These are phyloP conservation scores for Rhogogaster chlorosoma DNA, from an alignment of 2,888 invertebrate genomes.

Conservation along the genomic window DNA sequence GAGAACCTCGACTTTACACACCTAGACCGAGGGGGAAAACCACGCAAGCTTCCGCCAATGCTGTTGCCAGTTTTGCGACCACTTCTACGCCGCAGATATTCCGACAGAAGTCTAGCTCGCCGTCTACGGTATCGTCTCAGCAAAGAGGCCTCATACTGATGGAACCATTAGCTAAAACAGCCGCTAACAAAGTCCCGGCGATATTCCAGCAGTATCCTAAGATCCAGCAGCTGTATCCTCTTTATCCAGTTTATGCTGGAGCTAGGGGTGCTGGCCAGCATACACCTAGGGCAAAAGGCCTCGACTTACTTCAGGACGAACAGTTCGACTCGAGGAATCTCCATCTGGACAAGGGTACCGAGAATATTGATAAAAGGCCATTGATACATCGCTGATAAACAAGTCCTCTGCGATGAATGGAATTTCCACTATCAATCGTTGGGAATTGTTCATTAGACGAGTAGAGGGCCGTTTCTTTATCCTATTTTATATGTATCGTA, in stretches of 20 bases:
- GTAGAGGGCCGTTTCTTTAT: neutral
- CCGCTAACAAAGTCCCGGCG: conserved; percentile 82
- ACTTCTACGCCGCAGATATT: conserved; percentile 56
- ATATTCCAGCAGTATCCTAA: conserved; percentile 88
- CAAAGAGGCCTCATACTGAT: conserved; percentile 75
- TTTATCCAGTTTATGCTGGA: conserved; percentile 72
- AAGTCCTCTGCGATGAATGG: neutral
- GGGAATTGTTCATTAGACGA: conserved; percentile 30
- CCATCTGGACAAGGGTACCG: conserved; percentile 69
- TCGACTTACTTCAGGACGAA: conserved; percentile 73
- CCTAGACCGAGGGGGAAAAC: conserved; percentile 67
- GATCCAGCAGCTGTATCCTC: conserved; percentile 88
- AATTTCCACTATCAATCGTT: neutral
- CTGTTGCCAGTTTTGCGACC: conserved; percentile 57
- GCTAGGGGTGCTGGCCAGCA: conserved; percentile 70
- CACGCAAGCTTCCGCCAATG: conserved; percentile 64
- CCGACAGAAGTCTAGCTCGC: conserved; percentile 63
- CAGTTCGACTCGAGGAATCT: conserved; percentile 72
- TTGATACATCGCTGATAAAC: conserved; percentile 1
- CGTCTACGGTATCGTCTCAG: conserved; percentile 69
- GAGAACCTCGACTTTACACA: conserved; percentile 63
- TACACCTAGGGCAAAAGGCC: conserved; percentile 71
- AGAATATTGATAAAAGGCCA: conserved; percentile 53
- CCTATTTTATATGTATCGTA: conserved; percentile 13
- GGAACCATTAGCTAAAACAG: conserved; percentile 74